Base-by-base conservation (phyloP, 1,140 invertebrate species). In the Agrypnia vestita region DNA sequence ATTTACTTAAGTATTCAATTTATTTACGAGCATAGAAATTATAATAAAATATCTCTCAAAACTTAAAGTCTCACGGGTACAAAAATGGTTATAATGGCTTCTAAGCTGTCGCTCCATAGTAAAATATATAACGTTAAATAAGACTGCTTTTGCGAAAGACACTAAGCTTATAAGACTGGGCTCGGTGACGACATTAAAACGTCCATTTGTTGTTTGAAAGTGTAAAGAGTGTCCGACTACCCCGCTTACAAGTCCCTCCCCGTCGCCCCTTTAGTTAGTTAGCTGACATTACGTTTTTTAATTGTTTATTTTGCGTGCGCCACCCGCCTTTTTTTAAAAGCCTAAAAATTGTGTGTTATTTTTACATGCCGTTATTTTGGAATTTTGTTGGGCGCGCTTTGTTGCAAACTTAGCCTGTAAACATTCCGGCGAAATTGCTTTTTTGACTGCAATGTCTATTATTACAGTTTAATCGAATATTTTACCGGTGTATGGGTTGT, bases 281-380 rank as follows among this genome's bases (percentile, higher is more conserved):
- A 49, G 67, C 67, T 49, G 46, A 49, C 67, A 51, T 71, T 69
- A 17, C 64, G 44, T 71, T 71, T 71, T 51, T 71, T 71, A 71
- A 21, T 71, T 71, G 67, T 51, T 49, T 44, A 51, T 51, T 71
- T 71, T 53, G 55, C 55, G 55, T 21, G 25, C 55, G 55, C 55
- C 17, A 7, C 55, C 8, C 21, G 17, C 17, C 17, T 59, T 59
- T 59, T 59, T 59, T 59, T 3, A 35, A 21, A 19, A 59, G 4
- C 17, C 55, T 13, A n/a, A 59, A 59, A 59, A 59, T 17, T 13
- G 55, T 15, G 55, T 59, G 55, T 59, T 59, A 19, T 59, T 59
- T 59, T 59, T 59, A 59, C 55, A 19, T 59, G 17, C 55, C 21
- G 55, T 59, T 21, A 11, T 59, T 44, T 15, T 46, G 35, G 43